Conservation (phyloP, 2,797 vertebrate genomes). For the Urophycis tenuis region DNA sequence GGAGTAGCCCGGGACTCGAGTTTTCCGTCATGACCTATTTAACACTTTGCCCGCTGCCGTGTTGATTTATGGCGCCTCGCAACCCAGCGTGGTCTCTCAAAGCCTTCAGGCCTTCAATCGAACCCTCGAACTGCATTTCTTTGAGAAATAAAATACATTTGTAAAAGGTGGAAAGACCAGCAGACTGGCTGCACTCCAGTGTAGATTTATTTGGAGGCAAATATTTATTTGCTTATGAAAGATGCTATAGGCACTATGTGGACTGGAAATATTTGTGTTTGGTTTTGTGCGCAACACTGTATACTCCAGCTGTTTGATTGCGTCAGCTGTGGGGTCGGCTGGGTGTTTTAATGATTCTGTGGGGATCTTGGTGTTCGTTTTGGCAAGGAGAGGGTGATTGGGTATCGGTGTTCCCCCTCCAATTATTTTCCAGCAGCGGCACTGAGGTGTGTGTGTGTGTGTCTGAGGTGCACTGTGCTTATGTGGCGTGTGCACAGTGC, state of each 20-base stretch:
- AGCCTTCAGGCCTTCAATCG: not conserved
- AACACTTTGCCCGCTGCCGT: not conserved
- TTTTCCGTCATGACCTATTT: slow-evolving; percentile 1
- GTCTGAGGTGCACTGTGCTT: no score
- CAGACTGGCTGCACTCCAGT: not conserved
- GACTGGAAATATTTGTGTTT: not conserved
- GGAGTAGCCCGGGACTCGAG: not conserved
- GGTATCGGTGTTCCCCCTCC: not conserved
- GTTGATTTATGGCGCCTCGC: not conserved
- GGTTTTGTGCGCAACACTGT: not conserved
- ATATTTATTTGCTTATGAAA: not conserved
- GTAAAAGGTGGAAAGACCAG: not conserved
- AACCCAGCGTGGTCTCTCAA: not conserved
- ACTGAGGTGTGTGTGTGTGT: no score
- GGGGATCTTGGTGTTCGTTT: not conserved
- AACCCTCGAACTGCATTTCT: not conserved
- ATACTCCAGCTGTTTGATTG: not conserved
- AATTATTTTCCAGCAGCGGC: no score
- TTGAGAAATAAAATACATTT: not conserved
- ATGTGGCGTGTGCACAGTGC: no score
- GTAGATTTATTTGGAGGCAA: not conserved
- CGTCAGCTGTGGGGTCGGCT: not conserved
- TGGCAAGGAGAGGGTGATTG: not conserved
- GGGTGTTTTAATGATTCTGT: slow-evolving; percentile 1
- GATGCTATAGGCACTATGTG: not conserved